Evolutionary conservation across 1,140 invertebrate genomes (phyloP).

Genomic region (Watersipora subatra): DNA sequence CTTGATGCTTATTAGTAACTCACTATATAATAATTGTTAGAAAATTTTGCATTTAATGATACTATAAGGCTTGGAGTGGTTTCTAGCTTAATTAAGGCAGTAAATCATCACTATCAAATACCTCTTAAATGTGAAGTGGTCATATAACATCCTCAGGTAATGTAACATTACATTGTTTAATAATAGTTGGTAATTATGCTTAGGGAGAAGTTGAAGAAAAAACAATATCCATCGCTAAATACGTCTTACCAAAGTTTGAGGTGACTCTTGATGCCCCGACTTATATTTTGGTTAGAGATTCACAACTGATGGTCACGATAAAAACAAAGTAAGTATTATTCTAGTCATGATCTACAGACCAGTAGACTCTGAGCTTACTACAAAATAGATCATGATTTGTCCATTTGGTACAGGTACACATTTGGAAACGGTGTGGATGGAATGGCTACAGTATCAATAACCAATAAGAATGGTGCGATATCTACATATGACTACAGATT

Average conservation of each 20-base stretch:
- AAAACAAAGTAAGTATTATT: conserved; percentile 46
- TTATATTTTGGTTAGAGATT: conserved; percentile 46
- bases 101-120: too few species aligned
- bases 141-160: too few species aligned
- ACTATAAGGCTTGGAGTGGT: too few species aligned
- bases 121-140: too few species aligned
- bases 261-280: conserved; percentile 49
- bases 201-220: not conserved
- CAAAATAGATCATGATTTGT: not conserved
- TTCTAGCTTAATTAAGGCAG: too few species aligned
- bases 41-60: too few species aligned
- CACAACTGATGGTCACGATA: conserved; percentile 45
- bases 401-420: not conserved
- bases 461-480: too few species aligned
- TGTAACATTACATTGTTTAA: too few species aligned
- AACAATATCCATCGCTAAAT: not conserved
- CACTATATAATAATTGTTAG: too few species aligned
- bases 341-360: not conserved
- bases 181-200: too few species aligned
- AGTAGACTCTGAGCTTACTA: not conserved
- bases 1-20: too few species aligned
- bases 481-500: too few species aligned
- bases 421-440: not conserved
- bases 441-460: not conserved
- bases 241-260: conserved; percentile 53